phyloP scores from a whole-genome alignment of 2,888 invertebrate species.

The Nematopogon swammerdamellus region DNA sequence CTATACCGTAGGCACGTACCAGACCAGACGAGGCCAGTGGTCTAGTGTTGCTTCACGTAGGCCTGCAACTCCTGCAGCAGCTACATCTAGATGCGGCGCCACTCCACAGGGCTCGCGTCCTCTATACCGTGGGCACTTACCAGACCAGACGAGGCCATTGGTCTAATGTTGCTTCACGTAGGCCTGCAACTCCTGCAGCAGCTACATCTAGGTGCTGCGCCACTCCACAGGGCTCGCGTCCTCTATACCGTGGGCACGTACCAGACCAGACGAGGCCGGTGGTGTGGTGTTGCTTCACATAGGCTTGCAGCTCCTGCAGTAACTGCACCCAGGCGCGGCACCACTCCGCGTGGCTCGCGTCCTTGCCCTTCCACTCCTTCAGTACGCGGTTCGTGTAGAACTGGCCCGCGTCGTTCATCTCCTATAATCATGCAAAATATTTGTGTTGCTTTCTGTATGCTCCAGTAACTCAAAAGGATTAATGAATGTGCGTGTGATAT shows the following conservation, averaged over 20 bases:
- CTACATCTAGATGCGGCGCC: no score
- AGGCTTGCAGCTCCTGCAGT: constrained; percentile 82
- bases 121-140: no score
- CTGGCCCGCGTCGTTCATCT: constrained; percentile 97
- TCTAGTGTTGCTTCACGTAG: no score
- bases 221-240: constrained; percentile 91
- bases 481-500: no score
- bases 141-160: constrained; percentile 65
- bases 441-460: no score
- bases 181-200: constrained; percentile 80
- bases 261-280: constrained; percentile 95
- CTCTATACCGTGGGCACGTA: no score
- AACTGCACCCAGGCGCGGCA: constrained; percentile 89
- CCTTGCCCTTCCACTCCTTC: constrained; percentile 97
- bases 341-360: constrained; percentile 93
- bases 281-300: constrained; percentile 92
- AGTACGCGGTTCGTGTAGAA: constrained; percentile 98
- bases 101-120: no score
- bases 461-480: no score
- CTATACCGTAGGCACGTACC: constrained; percentile 83
- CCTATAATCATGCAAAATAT: constrained; percentile 27
- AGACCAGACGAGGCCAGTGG: no score
- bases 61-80: no score
- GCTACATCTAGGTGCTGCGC: constrained; percentile 90
- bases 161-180: constrained; percentile 88